These are phyloP conservation scores for Drosophila pullipes DNA, from an alignment of 2,888 invertebrate species.

Conservation along the genomic window DNA sequence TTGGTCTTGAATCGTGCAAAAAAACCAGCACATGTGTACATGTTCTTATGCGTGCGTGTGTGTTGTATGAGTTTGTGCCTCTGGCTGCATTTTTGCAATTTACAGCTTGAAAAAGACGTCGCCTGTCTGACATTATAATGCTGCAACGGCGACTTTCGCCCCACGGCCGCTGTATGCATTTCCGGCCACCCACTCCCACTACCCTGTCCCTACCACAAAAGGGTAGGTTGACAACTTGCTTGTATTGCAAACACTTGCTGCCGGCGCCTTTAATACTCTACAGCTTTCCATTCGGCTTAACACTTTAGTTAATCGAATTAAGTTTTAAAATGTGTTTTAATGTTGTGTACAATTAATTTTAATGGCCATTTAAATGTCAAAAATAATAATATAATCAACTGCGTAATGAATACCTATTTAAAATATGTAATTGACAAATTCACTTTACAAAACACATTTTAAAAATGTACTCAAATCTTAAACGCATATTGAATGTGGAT, in stretches of 20 bases:
- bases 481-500: neutral
- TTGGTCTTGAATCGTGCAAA: conserved; percentile 74
- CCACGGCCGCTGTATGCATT: conserved; percentile 59
- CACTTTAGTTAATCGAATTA: conserved; percentile 26
- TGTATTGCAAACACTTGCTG: conserved; percentile 4
- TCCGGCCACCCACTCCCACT: conserved; percentile 37
- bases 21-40: conserved; percentile 56
- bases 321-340: conserved; percentile 8
- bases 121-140: conserved; percentile 78
- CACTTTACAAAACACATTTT: neutral
- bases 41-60: conserved; percentile 32
- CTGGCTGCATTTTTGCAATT: conserved; percentile 72
- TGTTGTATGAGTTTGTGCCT: conserved; percentile 37
- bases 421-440: neutral
- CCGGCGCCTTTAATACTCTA: conserved; percentile 21
- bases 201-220: neutral
- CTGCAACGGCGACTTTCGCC: conserved; percentile 69
- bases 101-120: conserved; percentile 77
- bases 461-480: neutral
- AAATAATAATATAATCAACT: neutral
- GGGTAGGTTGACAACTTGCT: conserved; percentile 8
- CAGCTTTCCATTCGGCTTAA: neutral
- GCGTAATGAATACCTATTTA: neutral
- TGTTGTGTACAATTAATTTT: conserved; percentile 11
- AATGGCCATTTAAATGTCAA: conserved; percentile 2